Percentiles rank a stretch among this genome's conserved stretches.
Evolutionary conservation across 2,797 vertebrate species (phyloP).

Genomic region (Eulemur albifrons): DNA sequence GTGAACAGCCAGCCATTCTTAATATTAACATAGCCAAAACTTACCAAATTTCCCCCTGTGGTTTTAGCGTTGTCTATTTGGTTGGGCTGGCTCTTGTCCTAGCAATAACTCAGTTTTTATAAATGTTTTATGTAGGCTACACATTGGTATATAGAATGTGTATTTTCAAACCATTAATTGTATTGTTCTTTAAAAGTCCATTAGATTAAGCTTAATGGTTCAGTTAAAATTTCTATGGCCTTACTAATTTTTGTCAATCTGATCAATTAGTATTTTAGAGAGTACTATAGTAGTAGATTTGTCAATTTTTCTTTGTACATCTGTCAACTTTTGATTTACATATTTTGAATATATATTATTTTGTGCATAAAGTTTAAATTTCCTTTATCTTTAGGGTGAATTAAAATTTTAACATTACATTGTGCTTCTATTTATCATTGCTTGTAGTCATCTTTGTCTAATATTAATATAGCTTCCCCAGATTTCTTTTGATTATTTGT

Average conservation of each 20-base stretch:
- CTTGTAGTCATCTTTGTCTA: background rate
- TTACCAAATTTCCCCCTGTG: background rate
- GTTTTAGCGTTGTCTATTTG: background rate
- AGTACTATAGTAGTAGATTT: background rate
- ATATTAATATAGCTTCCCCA: background rate
- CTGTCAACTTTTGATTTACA: constrained; percentile 24
- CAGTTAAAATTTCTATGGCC: background rate
- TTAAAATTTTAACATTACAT: background rate
- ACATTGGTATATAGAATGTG: background rate
- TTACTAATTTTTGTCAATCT: constrained; percentile 16
- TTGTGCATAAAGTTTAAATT: background rate
- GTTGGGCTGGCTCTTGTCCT: background rate
- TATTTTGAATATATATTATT: constrained; percentile 37
- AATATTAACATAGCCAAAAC: background rate
- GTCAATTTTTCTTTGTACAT: constrained; percentile 4
- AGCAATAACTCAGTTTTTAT: background rate
- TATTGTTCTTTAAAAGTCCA: background rate
- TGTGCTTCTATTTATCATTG: background rate
- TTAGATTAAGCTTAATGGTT: background rate
- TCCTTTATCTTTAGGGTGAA: background rate
- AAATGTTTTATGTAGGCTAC: background rate
- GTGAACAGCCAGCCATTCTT: background rate
- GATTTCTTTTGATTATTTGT: background rate
- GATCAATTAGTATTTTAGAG: background rate
- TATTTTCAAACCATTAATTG: constrained; percentile 18